Evolutionary conservation across 2,113 vertebrate genomes (phyloP).

Genomic region (Capra hircus): DNA sequence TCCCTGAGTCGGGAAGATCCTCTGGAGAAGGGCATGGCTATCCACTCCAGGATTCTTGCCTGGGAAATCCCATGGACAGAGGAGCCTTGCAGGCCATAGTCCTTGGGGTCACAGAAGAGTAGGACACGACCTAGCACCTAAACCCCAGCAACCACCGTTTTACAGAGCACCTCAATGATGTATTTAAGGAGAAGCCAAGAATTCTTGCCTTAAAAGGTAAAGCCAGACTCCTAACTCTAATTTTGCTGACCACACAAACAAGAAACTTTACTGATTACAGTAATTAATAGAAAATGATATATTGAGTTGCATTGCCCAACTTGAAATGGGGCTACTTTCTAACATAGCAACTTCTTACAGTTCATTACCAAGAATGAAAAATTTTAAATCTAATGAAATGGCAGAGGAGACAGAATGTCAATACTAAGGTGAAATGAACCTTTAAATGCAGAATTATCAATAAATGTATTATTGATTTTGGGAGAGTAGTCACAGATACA

Average conservation of each 20-base stretch:
- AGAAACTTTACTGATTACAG: not conserved
- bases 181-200: not conserved
- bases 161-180: not conserved
- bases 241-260: conserved; percentile 28
- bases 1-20: not conserved
- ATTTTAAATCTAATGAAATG: conserved; percentile 48
- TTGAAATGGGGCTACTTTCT: not conserved
- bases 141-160: not conserved
- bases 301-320: not conserved
- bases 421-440: conserved; percentile 66
- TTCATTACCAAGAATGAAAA: conserved; percentile 60
- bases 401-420: conserved; percentile 57
- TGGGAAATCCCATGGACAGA: not conserved
- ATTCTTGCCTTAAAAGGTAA: not conserved
- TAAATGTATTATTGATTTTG: conserved; percentile 59
- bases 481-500: conserved; percentile 52
- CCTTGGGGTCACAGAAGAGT: not conserved
- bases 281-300: conserved; percentile 54
- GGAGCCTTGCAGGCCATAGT: not conserved
- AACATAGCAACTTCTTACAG: not conserved
- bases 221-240: not conserved
- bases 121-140: not conserved
- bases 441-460: conserved; percentile 69
- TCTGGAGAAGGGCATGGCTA: not conserved
- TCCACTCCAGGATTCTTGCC: not conserved